Evolutionary conservation across 2,113 vertebrate species (phyloP), one percentile per base, ranked within the genome.

Genomic region (Chionomys nivalis): DNA sequence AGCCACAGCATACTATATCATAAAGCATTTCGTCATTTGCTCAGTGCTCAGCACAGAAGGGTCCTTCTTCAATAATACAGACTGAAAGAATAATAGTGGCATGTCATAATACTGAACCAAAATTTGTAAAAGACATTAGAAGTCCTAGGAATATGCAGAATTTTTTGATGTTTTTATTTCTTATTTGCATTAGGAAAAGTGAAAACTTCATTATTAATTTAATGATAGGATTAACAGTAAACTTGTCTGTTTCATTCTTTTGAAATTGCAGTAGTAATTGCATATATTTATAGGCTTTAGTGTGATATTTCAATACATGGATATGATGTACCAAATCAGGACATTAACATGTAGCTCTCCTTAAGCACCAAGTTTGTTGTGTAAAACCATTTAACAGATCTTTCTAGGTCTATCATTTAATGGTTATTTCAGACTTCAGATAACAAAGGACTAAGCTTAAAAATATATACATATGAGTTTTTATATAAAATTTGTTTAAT

Each of bases 61-160:
- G 21, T 13, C 58, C 76, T 85, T 72, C 86, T 8, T 26, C 66
- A 85, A 23, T 79, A 91, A 76, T n/a, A 33, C 9, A 75, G 58
- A 92, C 14, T 76, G 75, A 85, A 44, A 72, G 44, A 92, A 47
- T n/a, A 75, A 44, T 44, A 26, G 39, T 81, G 68, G 52, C 63
- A 89, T 68, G 14, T 42, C 47, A 70, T 44, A 87, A 79, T 44
- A 36, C 49, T 66, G 65, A 94, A 21, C 58, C 72, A 39, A 91
- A 95, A 93, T 82, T 87, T 96, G 83, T 93, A 96, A 66, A 28
- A 89, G 26, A 23, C 47, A 3, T 81, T 85, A 70, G 28, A 14
- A 83, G 23, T 78, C 52, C 85, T 81, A 94, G 77, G 85, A 90
- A 96, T 72, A 95, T 12, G 1, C 26, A 85, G 17, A 21, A 36